These are phyloP conservation scores for Oxyura jamaicensis DNA, from an alignment of 2,113 vertebrate species.

Conservation along the genomic window DNA sequence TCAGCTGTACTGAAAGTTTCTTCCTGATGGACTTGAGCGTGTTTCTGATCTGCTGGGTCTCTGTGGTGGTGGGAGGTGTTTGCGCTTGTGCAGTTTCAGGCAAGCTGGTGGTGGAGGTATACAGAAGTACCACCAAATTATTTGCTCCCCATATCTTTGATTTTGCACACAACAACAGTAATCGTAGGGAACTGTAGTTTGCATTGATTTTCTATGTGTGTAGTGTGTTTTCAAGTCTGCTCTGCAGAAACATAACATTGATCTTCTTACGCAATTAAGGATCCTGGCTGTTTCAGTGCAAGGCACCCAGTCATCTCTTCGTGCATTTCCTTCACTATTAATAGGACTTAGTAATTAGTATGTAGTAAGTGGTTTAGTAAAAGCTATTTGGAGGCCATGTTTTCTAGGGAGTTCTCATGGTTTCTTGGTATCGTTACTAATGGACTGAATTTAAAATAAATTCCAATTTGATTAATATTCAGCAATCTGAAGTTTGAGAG, in stretches of 20 bases:
- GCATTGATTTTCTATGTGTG: not conserved
- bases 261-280: not conserved
- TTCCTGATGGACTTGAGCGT: not conserved
- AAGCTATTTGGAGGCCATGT: slow-evolving; percentile 9
- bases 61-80: not conserved
- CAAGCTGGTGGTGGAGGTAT: not conserved
- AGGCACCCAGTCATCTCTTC: not conserved
- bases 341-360: slow-evolving; percentile 9
- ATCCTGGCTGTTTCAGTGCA: not conserved
- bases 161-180: not conserved
- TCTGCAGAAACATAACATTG: slow-evolving; percentile 15
- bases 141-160: not conserved
- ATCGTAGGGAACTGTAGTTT: not conserved
- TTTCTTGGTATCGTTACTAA: not conserved
- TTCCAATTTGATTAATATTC: slow-evolving; percentile 1
- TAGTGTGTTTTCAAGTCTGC: not conserved
- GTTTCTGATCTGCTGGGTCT: not conserved
- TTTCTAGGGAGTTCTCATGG: slow-evolving; percentile 11
- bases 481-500: not conserved
- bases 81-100: not conserved
- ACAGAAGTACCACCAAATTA: not conserved
- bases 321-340: slow-evolving; percentile 16
- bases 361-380: slow-evolving; percentile 24
- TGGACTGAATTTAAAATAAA: slow-evolving; percentile 14
- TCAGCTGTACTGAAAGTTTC: not conserved